Evolutionary conservation across 2,888 invertebrate species (phyloP).

Genomic region (Machimus atricapillus): DNA sequence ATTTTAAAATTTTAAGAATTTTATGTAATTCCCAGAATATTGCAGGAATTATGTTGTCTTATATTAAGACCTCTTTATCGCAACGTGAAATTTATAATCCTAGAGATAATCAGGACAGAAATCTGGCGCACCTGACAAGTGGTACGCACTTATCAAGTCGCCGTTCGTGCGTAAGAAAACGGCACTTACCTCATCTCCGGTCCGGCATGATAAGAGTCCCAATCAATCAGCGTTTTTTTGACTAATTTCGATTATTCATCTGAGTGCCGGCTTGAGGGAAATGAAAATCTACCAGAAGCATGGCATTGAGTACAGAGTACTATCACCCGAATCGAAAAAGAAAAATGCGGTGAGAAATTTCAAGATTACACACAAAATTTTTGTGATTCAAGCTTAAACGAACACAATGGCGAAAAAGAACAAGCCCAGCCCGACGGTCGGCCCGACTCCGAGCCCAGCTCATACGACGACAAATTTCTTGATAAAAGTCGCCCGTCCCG

Average conservation of each 20-base stretch:
- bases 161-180: neutral
- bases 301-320: neutral
- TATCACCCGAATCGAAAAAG: neutral
- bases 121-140: neutral
- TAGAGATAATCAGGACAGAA: neutral
- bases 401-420: neutral
- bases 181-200: neutral
- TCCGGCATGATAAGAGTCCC: neutral
- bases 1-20: neutral
- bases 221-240: neutral
- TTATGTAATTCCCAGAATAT: neutral
- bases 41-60: neutral
- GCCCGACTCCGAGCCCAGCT: neutral
- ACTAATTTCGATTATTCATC: neutral
- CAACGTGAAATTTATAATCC: neutral
- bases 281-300: neutral
- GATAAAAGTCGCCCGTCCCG: conserved; percentile 10
- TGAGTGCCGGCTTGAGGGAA: neutral
- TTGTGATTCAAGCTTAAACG: conserved; percentile 6
- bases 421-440: neutral
- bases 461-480: neutral
- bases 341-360: neutral
- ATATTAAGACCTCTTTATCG: neutral
- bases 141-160: neutral
- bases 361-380: neutral